Base-by-base conservation (phyloP, 2,797 vertebrate genomes). In the Australoheros facetus region DNA sequence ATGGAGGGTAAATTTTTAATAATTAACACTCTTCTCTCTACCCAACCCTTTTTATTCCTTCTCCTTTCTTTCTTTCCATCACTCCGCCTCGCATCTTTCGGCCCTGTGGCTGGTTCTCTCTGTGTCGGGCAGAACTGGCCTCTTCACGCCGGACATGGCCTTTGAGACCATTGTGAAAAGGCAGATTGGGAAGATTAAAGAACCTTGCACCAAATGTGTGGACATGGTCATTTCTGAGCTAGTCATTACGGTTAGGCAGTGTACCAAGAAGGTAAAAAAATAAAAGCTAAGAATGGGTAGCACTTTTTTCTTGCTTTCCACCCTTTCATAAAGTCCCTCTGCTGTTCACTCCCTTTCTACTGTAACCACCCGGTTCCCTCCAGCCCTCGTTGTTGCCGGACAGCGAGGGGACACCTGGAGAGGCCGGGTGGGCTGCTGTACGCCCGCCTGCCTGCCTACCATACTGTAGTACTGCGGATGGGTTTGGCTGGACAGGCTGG, bases 151-250 rank as follows among this genome's bases (percentile, higher is more conserved):
- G 85, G 98, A 99, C 96, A 99, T 99, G 98, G 98, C 98, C 94
- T 99, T 99, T 98, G 98, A 99, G 97, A 99, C 98, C 96, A 99
- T 99, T 97, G 98, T 99, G 97, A 99, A 99, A 98, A 97, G 98
- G 96, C 98, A 99, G 97, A 98, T 99, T 95, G 97, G 96, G 97
- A 99, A 99, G 98, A 99, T 97, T 94, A 99, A 98, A 97, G 98
- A 98, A 77, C 98, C 98, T 86, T 99, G 97, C 97, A 96, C 98
- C 96, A 99, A 99, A 98, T 99, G 97, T 95, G 98, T 99, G 96
- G 98, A 99, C 96, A 98, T 99, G 98, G 98, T 99, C 97, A 99
- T 99, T 96, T 97, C 97, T 96, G 98, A 99, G 95, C 97, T 99
- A 97, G 98, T 98, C 97, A 98, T 91, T 98, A 99, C 98, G 59